Conservation (phyloP, 2,888 invertebrate genomes). For the Drosophila peninsularis region DNA sequence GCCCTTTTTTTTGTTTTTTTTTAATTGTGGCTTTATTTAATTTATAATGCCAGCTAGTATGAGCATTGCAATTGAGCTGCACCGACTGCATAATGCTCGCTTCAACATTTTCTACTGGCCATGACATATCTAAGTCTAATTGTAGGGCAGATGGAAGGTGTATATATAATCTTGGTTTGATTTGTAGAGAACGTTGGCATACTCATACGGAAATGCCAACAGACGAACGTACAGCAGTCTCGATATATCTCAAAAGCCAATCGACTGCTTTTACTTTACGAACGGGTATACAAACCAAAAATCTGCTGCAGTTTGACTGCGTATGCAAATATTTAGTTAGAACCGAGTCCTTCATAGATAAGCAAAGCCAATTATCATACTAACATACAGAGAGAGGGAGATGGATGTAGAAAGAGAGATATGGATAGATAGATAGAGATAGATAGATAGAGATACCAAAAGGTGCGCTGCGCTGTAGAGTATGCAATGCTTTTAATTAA, state of each 20-base stretch:
- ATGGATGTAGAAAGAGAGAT: not conserved
- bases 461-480: conserved; percentile 35
- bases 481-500: conserved; percentile 49
- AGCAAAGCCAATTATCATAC: not conserved
- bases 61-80: not conserved
- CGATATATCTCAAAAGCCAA: not conserved
- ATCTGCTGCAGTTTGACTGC: conserved; percentile 49
- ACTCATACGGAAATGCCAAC: not conserved
- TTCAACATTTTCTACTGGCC: not conserved
- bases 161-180: not conserved
- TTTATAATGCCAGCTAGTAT: not conserved
- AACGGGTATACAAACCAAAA: conserved; percentile 1
- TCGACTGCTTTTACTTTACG: not conserved
- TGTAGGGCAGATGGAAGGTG: not conserved
- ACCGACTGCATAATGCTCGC: not conserved
- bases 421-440: not conserved
- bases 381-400: not conserved
- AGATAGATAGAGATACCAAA: not conserved
- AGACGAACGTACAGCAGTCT: no score
- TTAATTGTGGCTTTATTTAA: conserved; percentile 22
- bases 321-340: conserved; percentile 49
- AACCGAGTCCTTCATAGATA: conserved; percentile 40
- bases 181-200: not conserved
- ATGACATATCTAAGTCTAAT: accelerated
- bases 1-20: conserved; percentile 6